Percentiles rank a stretch among this genome's conserved stretches.
Evolutionary conservation across 1,140 invertebrate species (phyloP).

Genomic region (Anastatus disparis): DNA sequence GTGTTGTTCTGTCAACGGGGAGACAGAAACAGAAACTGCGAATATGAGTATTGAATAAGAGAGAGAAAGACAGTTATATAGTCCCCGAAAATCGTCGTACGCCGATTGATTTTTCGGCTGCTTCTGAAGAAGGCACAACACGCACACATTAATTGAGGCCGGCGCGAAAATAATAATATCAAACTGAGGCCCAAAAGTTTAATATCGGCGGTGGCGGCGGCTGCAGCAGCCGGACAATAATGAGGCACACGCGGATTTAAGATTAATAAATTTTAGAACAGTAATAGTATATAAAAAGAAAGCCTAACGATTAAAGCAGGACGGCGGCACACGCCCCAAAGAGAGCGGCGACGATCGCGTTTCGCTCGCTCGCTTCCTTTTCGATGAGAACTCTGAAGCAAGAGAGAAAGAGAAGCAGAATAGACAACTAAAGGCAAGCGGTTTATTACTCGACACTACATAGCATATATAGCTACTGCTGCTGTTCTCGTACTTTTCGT

Average conservation of each 20-base stretch:
- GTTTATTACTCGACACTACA: background rate
- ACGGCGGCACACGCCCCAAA: slow-evolving; percentile 12
- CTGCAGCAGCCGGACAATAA: background rate
- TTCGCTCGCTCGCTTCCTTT: too few relatives aligned
- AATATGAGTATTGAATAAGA: background rate
- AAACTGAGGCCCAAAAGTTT: too few relatives aligned
- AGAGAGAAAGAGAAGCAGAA: too few relatives aligned
- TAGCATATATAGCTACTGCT: background rate
- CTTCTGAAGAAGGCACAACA: background rate
- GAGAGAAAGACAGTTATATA: background rate
- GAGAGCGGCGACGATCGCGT: slow-evolving; percentile 9
- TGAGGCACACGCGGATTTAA: background rate
- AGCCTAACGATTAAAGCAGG: too few relatives aligned
- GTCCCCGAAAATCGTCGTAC: background rate
- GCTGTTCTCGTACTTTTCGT: too few relatives aligned
- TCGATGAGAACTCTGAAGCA: too few relatives aligned
- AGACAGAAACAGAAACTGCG: background rate
- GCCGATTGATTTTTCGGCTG: slow-evolving; percentile 32
- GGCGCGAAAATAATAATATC: too few relatives aligned
- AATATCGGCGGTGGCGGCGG: too few relatives aligned
- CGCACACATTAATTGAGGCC: too few relatives aligned
- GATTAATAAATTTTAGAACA: background rate
- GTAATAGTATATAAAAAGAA: too few relatives aligned
- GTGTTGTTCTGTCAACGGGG: slow-evolving; percentile 15
- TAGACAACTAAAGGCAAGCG: background rate